These are phyloP conservation scores for Anagyrus pseudococci DNA, from an alignment of 2,888 invertebrate species.

Conservation along the genomic window DNA sequence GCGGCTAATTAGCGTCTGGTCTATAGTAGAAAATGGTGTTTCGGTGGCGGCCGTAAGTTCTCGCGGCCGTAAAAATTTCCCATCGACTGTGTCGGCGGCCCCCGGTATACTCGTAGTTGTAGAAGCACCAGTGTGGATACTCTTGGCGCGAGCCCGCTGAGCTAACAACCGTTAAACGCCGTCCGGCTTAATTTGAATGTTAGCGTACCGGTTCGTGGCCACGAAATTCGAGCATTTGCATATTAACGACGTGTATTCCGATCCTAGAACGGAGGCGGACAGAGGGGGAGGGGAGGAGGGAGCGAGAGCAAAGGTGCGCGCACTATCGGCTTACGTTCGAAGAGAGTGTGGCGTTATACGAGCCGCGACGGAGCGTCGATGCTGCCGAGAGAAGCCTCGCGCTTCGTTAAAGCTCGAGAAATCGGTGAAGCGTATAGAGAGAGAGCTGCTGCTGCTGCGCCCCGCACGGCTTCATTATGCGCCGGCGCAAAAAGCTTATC, in stretches of 20 bases:
- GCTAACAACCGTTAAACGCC: conserved; percentile 26
- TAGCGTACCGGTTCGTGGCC: conserved; percentile 11
- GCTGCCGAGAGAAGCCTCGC: no score
- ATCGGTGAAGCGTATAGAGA: no score
- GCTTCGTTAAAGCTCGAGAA: conserved; percentile 16
- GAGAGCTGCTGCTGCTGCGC: conserved; percentile 2
- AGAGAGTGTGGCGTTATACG: no score
- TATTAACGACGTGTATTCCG: conserved; percentile 28
- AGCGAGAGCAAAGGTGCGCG: neutral
- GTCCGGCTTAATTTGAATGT: conserved; percentile 29
- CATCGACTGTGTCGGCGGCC: no score
- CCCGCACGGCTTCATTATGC: conserved; percentile 15
- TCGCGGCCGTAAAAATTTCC: no score
- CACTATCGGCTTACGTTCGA: no score
- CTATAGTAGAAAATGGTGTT: conserved; percentile 11
- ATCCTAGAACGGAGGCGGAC: conserved; percentile 5
- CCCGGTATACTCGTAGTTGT: no score
- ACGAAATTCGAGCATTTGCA: conserved; percentile 32
- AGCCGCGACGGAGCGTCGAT: no score
- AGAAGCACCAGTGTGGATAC: conserved; percentile 16
- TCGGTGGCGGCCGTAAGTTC: neutral
- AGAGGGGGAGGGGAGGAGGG: neutral
- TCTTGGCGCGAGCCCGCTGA: neutral
- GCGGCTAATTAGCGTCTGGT: neutral
- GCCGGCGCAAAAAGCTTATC: neutral